Evolutionary conservation across 35 echinoderm and acorn worm genomes (phyloP), one percentile per base, ranked within the genome.

Genomic region (Strongylocentrotus purpuratus): DNA sequence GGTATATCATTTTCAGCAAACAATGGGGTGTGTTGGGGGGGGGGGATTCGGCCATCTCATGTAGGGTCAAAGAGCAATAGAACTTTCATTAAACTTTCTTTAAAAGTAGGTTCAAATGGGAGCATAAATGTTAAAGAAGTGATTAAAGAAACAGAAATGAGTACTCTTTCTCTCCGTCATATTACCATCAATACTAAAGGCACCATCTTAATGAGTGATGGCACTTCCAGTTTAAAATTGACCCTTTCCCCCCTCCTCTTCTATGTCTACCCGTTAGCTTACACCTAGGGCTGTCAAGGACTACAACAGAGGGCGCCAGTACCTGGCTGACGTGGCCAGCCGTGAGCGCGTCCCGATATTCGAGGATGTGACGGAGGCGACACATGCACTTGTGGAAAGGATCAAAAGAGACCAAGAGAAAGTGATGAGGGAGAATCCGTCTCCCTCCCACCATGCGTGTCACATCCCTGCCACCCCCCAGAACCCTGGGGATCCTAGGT

Each of bases 281-380:
- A 96, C 98, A 25, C 50, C 95, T 45, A 94, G 97, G 87, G 97
- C 98, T 35, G 94, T 98, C 15, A 98, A 95, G 92, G 97, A 99
- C 88, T 99, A 98, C 92, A 99, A 99, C 33, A 88, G 98, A 93
- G 98, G 96, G 33, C 95, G 98, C 20, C 94, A 96, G 46, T 99
- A 99, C 87, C 89, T 99, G 20, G 96, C 96, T 46, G 98, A 99
- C 95, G 52, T 99, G 6, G 95, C 97, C 7, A 98, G 95, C 88
- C 46, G 98, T 28, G 95, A 95, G 87, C 96, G 97, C n/a, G 90
- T 96, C 32, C 97, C 98, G 32, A 95, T 99, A 65, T 98, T 98
- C 90, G 94, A 97, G 22, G 96, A 99, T 59, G 95, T 98, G 52
- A 33, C 85, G 32, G 96, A 97, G 92, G 94, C 98, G 10, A 95